Evolutionary conservation across 1,140 invertebrate genomes (phyloP).

Genomic region (Cryptotermes secundus): DNA sequence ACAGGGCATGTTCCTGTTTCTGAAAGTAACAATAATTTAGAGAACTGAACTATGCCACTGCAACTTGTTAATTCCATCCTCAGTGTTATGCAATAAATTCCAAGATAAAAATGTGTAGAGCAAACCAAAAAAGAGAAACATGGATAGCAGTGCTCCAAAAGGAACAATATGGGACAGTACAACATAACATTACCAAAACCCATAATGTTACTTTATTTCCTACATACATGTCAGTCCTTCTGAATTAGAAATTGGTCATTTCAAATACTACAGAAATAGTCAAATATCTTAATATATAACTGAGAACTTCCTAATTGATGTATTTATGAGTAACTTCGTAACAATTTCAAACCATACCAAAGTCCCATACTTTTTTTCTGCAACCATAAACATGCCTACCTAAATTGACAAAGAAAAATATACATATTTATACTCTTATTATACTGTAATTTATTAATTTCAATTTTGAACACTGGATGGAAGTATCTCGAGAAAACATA

Average conservation of each 20-base stretch:
- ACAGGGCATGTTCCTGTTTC: not conserved
- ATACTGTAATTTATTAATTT: not conserved
- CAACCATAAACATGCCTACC: not conserved
- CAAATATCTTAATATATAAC: no score
- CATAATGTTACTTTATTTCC: not conserved
- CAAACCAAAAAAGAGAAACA: not conserved
- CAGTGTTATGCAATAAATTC: not conserved
- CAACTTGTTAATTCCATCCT: not conserved
- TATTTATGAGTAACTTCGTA: not conserved
- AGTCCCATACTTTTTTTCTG: not conserved
- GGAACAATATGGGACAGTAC: not conserved
- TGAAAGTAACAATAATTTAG: no score
- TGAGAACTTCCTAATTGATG: not conserved
- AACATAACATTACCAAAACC: not conserved
- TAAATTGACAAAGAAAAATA: not conserved
- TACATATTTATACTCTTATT: not conserved
- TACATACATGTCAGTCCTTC: no score
- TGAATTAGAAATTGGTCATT: no score
- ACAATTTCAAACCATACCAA: not conserved
- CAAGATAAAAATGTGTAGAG: not conserved
- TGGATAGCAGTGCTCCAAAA: not conserved
- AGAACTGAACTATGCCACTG: not conserved
- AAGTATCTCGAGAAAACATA: constrained; percentile 5
- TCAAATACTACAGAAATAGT: no score
- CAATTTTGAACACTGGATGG: not conserved